Evolutionary conservation across 2,113 vertebrate genomes (phyloP), one percentile per base, ranked within the genome.

Genomic region (Etheostoma cragini): DNA sequence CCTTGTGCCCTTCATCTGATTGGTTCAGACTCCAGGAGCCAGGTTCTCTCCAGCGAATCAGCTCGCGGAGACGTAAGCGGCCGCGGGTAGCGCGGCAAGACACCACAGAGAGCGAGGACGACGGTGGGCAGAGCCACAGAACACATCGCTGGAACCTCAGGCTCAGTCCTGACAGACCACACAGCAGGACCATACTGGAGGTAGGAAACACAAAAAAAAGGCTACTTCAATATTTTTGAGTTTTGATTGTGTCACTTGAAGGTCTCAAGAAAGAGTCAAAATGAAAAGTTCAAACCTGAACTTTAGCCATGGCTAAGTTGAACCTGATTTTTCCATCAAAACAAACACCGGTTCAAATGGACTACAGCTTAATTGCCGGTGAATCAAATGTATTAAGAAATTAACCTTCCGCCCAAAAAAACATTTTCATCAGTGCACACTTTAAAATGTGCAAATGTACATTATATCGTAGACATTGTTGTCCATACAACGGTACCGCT

Each of bases 81-180:
- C 94, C 93, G 2, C 91, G 89, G 45, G 85, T 95, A 7, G 87
- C 95, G 0, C 88, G 94, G 30, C 95, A 96, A 61, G 95, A 96
- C 90, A 96, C 95, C 30, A 96, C 95, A 0, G 95, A 96, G 91
- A 96, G 95, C 3, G 95, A 96, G 52, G 95, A 96, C 60, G 95
- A 96, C 0, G 95, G 95, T 0, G 94, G 95, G 73, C 90, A 87
- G 63, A 94, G 91, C 61, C 88, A 94, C 54, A 86, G 80, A 8
- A 84, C 88, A 6, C 93, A 95, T 57, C 95, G 95, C 78, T 96
- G 95, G 95, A 96, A 91, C 82, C 91, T 95, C 42, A 77, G 94
- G 45, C 92, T 95, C 65, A 94, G 94, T 72, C 95, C 95, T 16
- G 94, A 95, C 77, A 83, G 91, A 62, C 82, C 87, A 0, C 93